Base-by-base conservation (phyloP, 2,113 vertebrate genomes). In the Verasper variegatus region DNA sequence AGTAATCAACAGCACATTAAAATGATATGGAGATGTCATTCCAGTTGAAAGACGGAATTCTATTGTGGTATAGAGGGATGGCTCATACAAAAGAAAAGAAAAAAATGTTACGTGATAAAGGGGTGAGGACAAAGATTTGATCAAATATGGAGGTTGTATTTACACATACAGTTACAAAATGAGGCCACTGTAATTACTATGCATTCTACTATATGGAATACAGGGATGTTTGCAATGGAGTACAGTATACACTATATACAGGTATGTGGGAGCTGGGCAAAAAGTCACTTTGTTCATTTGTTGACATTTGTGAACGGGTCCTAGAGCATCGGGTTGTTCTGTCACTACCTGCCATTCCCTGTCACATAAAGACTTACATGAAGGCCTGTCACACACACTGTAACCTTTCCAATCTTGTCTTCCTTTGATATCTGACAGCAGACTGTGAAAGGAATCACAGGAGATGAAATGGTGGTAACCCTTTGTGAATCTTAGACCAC, bases 351-450 rank as follows among this genome's bases (percentile, higher is more conserved):
- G 26, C 51, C 26, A 51, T 3, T 52, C 57, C 54, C 52, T 51
- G 45, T 71, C 35, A 74, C 24, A 80, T 64, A 65, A 3, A 23
- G 14, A 37, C 45, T 27, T 80, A 65, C 67, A 57, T 14, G 6
- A 63, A 17, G 21, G 51, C 42, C 75, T 78, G 13, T 55, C 62
- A 67, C 69, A 71, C 76, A 61, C 85, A 69, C 13, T 58, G 17
- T 52, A 13, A 24, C 3, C 7, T 14, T 54, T 40, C 6, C 15
- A 64, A 24, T 40, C 61, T 24, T n/a, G 18, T 13, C 31, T 17
- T 2, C 35, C 45, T 70, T 52, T 51, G 18, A 51, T 51, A 51
- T 18, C 21, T 51, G 49, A 70, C 60, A 67, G 67, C 21, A 15
- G 21, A 52, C 14, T 23, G 47, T 14, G 52, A 64, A 58, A 60